Percentiles rank a stretch among this genome's conserved stretches.
Conservation (phyloP, 2,113 vertebrate species). For the Rhinogobius similis region DNA sequence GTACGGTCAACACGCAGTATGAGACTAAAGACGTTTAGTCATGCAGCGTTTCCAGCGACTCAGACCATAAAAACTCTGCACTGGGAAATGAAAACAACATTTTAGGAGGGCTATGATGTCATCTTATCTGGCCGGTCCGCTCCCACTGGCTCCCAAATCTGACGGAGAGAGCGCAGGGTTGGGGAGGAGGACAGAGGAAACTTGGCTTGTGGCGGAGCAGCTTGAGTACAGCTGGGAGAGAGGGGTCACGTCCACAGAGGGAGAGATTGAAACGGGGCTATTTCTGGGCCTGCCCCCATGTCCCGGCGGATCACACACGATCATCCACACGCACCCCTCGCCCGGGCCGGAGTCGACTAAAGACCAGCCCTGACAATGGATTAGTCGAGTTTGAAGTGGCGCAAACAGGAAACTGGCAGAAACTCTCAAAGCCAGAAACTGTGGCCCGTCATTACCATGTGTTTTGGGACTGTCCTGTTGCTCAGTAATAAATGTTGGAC, state of each 20-base stretch:
- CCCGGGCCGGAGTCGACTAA: too few species aligned
- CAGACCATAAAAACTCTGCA: conserved; percentile 9
- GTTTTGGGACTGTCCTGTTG: too few species aligned
- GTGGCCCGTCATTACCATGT: too few species aligned
- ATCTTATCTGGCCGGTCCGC: conserved; percentile 48
- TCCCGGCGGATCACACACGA: conserved; percentile 61
- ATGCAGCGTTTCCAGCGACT: conserved; percentile 20
- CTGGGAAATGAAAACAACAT: conserved; percentile 18
- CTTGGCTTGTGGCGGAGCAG: conserved; percentile 61
- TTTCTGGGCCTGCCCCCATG: conserved; percentile 63
- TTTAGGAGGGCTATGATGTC: conserved; percentile 48
- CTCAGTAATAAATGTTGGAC: too few species aligned
- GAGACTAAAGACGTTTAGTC: conserved; percentile 24
- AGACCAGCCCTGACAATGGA: too few species aligned
- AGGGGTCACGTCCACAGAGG: conserved; percentile 73
- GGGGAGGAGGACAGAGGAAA: conserved; percentile 59
- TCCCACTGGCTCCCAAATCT: conserved; percentile 44
- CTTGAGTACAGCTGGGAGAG: conserved; percentile 67
- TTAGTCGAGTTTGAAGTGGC: too few species aligned
- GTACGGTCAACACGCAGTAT: conserved; percentile 5
- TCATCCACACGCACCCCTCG: conserved; percentile 64
- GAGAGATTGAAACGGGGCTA: conserved; percentile 72
- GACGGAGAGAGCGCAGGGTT: conserved; percentile 39
- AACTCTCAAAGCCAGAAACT: too few species aligned
- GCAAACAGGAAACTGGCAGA: too few species aligned